These are phyloP conservation scores for Parthenolecanium corni DNA, from an alignment of 2,888 invertebrate genomes.

Conservation along the genomic window DNA sequence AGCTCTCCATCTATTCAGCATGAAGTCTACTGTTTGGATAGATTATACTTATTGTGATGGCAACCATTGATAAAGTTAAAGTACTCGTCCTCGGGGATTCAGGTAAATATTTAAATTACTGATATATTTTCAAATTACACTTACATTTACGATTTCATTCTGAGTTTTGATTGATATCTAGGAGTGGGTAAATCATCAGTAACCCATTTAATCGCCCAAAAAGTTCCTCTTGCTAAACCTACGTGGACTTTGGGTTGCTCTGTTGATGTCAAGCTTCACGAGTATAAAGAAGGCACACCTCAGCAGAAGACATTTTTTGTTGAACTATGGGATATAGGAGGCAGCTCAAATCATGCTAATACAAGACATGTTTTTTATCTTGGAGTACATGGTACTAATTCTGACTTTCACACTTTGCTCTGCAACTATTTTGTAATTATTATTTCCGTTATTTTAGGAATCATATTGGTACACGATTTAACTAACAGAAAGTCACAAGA, in stretches of 20 bases:
- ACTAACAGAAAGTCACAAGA: constrained; percentile 92
- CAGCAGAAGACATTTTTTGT: constrained; percentile 82
- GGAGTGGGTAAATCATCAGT: constrained; percentile 96
- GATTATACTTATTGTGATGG: too few species aligned
- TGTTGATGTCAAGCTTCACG: constrained; percentile 88
- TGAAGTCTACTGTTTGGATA: too few species aligned
- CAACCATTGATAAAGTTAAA: constrained; percentile 78
- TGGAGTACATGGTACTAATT: constrained; percentile 65
- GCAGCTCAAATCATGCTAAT: constrained; percentile 83
- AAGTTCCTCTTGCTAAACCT: constrained; percentile 70
- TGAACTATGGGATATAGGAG: constrained; percentile 96
- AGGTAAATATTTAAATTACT: constrained; percentile 47
- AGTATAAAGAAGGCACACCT: constrained; percentile 87
- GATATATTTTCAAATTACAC: neutral
- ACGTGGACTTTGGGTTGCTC: constrained; percentile 95
- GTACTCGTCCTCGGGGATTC: constrained; percentile 86
- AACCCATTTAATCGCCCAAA: constrained; percentile 80
- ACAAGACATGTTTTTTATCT: constrained; percentile 90
- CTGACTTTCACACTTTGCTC: neutral
- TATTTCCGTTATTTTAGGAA: constrained; percentile 44
- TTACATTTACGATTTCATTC: too few species aligned
- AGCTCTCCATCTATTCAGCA: too few species aligned
- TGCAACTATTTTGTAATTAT: neutral
- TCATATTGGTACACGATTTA: constrained; percentile 92
- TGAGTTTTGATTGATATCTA: constrained; percentile 37